A percentile compares a stretch with the other conserved stretches of the same genome.
Conservation (phyloP, 2,797 vertebrate species). For the Phylloscopus collybita region DNA sequence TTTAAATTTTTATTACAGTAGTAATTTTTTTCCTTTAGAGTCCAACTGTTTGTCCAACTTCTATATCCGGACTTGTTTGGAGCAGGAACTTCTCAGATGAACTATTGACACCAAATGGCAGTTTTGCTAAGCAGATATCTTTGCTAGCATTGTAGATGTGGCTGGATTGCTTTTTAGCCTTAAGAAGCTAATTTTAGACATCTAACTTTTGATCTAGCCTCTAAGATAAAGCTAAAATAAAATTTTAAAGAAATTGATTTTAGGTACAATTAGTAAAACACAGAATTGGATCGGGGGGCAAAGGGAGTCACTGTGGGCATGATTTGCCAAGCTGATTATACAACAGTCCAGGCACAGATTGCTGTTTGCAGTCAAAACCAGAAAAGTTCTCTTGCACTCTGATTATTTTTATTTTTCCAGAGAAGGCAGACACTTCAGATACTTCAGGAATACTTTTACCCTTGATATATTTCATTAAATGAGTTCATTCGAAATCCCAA, state of each 20-base stretch:
- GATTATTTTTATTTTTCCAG: neutral
- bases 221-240: neutral
- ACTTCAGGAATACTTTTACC: neutral
- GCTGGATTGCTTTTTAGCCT: neutral
- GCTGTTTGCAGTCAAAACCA: neutral
- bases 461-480: neutral
- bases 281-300: neutral
- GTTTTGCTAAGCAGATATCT: neutral
- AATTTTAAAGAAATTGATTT: rapidly evolving
- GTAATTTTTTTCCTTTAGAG: neutral
- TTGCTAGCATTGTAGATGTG: neutral
- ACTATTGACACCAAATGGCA: neutral
- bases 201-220: neutral
- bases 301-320: neutral
- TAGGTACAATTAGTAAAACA: neutral
- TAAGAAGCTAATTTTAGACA: neutral
- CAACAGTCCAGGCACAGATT: neutral
- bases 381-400: neutral
- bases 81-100: neutral
- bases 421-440: neutral
- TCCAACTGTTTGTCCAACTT: neutral
- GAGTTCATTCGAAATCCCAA: neutral
- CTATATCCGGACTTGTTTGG: neutral
- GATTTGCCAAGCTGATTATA: neutral
- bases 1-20: neutral